phyloP scores from a whole-genome alignment of 2,888 invertebrate species.

The Scrobipalpa costella region DNA sequence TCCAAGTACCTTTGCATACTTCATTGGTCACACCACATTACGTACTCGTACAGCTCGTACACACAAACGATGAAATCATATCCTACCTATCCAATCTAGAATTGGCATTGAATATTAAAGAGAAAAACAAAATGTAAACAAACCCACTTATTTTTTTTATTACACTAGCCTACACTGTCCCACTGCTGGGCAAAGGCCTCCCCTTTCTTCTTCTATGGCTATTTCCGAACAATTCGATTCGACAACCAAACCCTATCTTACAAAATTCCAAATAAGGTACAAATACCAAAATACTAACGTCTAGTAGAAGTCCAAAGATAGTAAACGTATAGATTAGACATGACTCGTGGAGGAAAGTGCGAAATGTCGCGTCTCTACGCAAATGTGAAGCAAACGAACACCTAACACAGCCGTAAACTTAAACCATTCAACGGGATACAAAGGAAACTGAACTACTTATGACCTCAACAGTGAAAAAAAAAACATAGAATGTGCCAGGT shows the following conservation, averaged over 20 bases:
- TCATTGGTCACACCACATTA: neutral
- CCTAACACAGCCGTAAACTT: slow-evolving; percentile 30
- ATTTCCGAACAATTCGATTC: no score
- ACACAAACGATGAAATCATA: neutral
- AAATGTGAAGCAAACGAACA: slow-evolving; percentile 55
- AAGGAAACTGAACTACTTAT: slow-evolving; percentile 6
- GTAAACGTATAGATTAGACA: slow-evolving; percentile 27
- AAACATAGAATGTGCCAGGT: no score
- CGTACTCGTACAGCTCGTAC: no score
- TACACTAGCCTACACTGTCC: no score
- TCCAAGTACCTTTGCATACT: slow-evolving; percentile 1
- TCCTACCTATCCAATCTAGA: neutral
- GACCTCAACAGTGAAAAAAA: no score
- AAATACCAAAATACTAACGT: neutral
- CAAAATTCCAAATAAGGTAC: neutral
- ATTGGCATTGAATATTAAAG: no score
- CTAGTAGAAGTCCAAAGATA: no score
- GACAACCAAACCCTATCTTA: no score
- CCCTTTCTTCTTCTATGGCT: no score
- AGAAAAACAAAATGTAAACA: no score
- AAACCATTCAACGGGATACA: slow-evolving; percentile 6
- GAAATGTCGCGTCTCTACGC: slow-evolving; percentile 65
- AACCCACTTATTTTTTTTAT: no score
- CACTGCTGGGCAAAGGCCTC: no score
- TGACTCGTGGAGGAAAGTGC: slow-evolving; percentile 59